Base-by-base conservation (phyloP, 1,140 invertebrate genomes). In the Bombus breviceps region DNA sequence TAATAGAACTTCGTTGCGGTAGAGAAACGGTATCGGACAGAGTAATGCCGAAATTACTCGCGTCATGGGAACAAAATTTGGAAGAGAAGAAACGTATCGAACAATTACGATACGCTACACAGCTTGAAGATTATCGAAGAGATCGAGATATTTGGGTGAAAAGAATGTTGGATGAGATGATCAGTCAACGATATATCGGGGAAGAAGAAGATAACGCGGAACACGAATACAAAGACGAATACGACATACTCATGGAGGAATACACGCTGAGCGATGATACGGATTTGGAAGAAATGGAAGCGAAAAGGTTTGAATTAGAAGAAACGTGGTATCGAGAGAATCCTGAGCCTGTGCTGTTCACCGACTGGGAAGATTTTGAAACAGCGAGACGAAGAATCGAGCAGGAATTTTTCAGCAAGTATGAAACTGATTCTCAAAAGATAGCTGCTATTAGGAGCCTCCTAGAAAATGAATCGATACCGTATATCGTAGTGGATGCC, bases 351-450 rank as follows among this genome's bases (percentile, higher is more conserved):
- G 80, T 92, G 2, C 93, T 95, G 81, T 89, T 94, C 76, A 92
- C 87, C 39, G 93, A 94, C 79, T 95, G 95, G 94, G 96, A 96
- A 92, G 95, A 93, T 57, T 91, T 94, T 37, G 95, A 96, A 66
- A 93, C 91, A 59, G 92, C 90, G 10, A 93, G 87, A 53, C 93
- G 95, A 77, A 94, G 93, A 86, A 95, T 96, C 59, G 92, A 93
- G 74, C 68, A 75, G 18, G 92, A 95, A 86, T 91, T 96, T 57
- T 94, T 95, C 80, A 89, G 92, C 75, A 92, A 91, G 59, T 96
- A 94, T 92, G 93, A 94, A 86, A 88, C 86, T 25, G 95, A 95
- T 32, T 90, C 93, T 10, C 91, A 94, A 87, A 94, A 94, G 87
- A 90, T 96, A 15, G 8, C 18, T 13, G 66, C 15, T 72, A 34